These are phyloP conservation scores for Antheraea assamensis DNA, from an alignment of 2,888 invertebrate genomes.

Conservation along the genomic window DNA sequence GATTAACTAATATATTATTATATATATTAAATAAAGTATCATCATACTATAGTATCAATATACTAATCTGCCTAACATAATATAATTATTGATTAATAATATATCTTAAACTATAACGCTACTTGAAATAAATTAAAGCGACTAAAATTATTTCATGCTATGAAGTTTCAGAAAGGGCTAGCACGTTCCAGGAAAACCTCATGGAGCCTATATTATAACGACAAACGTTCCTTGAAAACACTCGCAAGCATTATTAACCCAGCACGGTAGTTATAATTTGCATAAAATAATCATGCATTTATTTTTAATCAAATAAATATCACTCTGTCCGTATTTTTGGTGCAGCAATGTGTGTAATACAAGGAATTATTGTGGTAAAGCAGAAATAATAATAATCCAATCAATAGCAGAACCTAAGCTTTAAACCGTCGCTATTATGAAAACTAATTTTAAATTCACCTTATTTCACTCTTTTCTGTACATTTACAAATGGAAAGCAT, in stretches of 20 bases:
- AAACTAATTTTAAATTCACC: neutral
- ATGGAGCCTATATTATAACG: slow-evolving; percentile 64
- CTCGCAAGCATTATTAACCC: slow-evolving; percentile 35
- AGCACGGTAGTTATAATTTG: slow-evolving; percentile 29
- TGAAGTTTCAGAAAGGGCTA: slow-evolving; percentile 67
- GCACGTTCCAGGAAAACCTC: slow-evolving; percentile 60
- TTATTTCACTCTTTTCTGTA: neutral
- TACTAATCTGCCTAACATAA: no score
- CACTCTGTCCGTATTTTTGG: neutral
- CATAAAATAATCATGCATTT: slow-evolving; percentile 31
- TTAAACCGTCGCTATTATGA: neutral
- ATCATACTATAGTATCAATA: neutral
- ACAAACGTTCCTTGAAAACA: slow-evolving; percentile 57
- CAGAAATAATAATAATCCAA: neutral
- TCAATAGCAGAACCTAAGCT: slow-evolving; percentile 1
- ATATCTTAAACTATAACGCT: neutral
- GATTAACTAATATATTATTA: neutral
- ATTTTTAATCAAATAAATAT: slow-evolving; percentile 19
- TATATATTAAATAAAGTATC: neutral
- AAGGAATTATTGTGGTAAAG: neutral
- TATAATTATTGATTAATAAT: neutral
- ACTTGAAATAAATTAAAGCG: slow-evolving; percentile 24
- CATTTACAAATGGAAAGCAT: neutral
- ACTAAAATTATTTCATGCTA: slow-evolving; percentile 53
- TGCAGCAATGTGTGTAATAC: neutral